Evolutionary conservation across 2,888 invertebrate species (phyloP).

Genomic region (Apamea anceps): DNA sequence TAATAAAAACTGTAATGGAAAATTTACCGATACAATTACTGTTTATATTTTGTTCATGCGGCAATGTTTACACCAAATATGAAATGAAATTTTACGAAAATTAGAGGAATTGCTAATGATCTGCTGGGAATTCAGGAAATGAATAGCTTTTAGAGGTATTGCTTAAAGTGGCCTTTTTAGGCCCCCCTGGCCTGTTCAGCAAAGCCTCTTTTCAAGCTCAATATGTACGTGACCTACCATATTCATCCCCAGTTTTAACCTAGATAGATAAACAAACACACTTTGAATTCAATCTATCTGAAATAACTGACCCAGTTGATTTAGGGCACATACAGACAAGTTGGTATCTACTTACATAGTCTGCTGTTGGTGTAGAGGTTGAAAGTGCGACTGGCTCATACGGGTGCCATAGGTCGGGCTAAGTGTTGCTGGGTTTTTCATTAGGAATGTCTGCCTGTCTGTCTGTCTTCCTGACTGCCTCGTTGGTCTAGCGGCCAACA

Average conservation of each 20-base stretch:
- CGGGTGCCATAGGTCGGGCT: neutral
- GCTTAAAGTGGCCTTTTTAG: no score
- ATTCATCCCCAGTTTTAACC: constrained; percentile 31
- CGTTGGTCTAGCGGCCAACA: no score
- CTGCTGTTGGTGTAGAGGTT: neutral
- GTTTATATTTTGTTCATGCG: no score
- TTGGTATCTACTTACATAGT: constrained; percentile 19
- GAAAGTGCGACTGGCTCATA: no score
- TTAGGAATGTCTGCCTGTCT: neutral
- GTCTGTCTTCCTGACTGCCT: no score
- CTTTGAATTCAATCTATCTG: constrained; percentile 43
- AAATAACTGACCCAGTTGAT: constrained; percentile 37
- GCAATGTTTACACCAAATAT: no score
- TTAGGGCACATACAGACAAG: constrained; percentile 36
- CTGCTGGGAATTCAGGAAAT: no score
- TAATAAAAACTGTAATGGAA: no score
- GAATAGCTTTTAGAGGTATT: no score
- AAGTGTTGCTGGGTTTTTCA: neutral
- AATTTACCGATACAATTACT: no score
- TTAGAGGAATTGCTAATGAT: no score
- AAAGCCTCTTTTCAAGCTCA: constrained; percentile 4
- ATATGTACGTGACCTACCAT: constrained; percentile 26
- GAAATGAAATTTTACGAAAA: no score
- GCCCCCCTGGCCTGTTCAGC: neutral
- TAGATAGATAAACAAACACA: constrained; percentile 45